A percentile compares a stretch with the other conserved stretches of the same genome.
Evolutionary conservation across 2,113 vertebrate genomes (phyloP).

Genomic region (Fulmarus glacialis): DNA sequence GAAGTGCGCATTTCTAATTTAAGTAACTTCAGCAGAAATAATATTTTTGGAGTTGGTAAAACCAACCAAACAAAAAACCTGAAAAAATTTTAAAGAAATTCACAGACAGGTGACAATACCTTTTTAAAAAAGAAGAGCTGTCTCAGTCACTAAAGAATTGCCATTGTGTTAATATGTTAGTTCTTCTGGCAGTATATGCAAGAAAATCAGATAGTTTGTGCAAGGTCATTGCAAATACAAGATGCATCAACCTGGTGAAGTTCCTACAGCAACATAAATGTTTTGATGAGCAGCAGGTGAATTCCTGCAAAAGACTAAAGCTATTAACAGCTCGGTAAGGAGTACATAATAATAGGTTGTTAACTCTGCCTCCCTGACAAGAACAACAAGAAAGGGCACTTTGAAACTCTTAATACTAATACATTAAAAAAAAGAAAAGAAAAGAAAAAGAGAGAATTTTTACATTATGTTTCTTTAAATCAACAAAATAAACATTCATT

Average conservation of each 20-base stretch:
- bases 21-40: background rate
- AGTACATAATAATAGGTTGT: conserved; percentile 74
- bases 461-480: conserved; percentile 6
- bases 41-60: background rate
- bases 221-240: conserved; percentile 74
- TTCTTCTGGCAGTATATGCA: background rate
- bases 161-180: background rate
- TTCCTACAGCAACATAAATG: conserved; percentile 72
- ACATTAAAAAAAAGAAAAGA: background rate
- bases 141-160: background rate
- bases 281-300: conserved; percentile 80
- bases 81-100: background rate
- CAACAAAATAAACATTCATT: conserved; percentile 12
- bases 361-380: conserved; percentile 71
- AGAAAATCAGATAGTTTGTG: conserved; percentile 4
- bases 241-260: conserved; percentile 61
- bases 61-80: background rate
- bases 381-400: conserved; percentile 70
- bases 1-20: background rate
- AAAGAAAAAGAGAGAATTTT: background rate
- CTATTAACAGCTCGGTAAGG: conserved; percentile 78
- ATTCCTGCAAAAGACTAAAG: conserved; percentile 72
- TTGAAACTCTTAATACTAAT: conserved; percentile 70
- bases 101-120: background rate
- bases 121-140: background rate